phyloP scores from a whole-genome alignment of 64 coral and sea anemone genomes.

The Astreopora myriophthalma region DNA sequence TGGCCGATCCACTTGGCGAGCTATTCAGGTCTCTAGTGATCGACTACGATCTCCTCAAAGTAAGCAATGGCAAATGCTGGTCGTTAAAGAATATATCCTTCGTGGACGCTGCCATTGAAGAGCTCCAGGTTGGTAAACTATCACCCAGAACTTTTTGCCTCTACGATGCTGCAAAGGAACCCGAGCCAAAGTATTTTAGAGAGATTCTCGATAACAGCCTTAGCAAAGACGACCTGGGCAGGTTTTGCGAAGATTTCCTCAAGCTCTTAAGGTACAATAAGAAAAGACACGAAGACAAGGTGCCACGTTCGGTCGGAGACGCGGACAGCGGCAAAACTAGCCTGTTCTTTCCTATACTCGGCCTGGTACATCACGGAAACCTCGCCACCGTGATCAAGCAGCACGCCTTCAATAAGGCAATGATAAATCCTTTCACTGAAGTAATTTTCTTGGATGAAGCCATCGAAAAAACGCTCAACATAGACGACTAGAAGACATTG shows the following conservation, averaged over 20 bases:
- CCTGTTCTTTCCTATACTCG: constrained; percentile 15
- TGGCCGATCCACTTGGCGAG: not conserved
- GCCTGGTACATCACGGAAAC: not conserved
- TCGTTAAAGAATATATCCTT: too few species aligned
- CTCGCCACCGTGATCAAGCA: constrained; percentile 43
- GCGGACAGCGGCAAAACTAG: constrained; percentile 36
- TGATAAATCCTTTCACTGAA: constrained; percentile 7
- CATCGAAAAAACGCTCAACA: not conserved
- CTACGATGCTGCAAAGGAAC: not conserved
- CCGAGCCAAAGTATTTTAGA: not conserved
- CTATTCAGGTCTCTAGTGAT: not conserved
- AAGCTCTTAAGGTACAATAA: not conserved
- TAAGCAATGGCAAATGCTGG: too few species aligned
- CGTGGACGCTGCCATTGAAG: too few species aligned
- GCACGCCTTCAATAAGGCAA: constrained; percentile 38
- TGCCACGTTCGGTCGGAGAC: not conserved
- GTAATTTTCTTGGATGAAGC: constrained; percentile 10
- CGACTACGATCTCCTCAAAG: too few species aligned
- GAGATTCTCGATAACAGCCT: constrained; percentile 24
- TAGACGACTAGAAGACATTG: constrained; percentile 19
- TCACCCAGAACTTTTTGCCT: too few species aligned
- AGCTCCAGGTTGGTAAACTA: too few species aligned
- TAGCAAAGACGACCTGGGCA: not conserved
- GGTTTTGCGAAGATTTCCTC: constrained; percentile 11
- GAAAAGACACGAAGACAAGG: constrained; percentile 9